Evolutionary conservation across 1,140 invertebrate species (phyloP).

Genomic region (Argopecten irradians): DNA sequence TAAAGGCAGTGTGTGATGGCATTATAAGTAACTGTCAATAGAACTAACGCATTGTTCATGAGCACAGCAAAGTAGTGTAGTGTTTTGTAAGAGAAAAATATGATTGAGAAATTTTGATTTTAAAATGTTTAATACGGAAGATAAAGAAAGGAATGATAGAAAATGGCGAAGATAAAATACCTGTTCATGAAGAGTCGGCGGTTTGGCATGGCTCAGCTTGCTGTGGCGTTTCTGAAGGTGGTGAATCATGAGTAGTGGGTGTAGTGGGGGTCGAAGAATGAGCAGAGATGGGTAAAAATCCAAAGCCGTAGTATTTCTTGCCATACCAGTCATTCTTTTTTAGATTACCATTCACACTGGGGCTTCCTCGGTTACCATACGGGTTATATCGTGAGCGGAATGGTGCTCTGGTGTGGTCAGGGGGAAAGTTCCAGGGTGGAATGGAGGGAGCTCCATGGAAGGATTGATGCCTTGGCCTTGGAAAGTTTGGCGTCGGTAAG

Average conservation of each 20-base stretch:
- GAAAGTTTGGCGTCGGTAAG: background rate
- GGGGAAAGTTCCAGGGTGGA: background rate
- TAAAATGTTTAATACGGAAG: no score
- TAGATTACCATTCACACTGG: background rate
- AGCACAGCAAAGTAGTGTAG: no score
- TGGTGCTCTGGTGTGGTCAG: background rate
- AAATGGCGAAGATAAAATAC: background rate
- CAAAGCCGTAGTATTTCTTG: background rate
- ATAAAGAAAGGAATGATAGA: background rate
- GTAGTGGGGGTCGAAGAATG: background rate
- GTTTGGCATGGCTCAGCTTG: background rate
- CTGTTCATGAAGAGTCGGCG: background rate
- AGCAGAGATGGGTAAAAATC: background rate
- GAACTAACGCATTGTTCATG: no score
- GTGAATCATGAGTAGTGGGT: background rate
- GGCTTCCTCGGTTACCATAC: background rate
- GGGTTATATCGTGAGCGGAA: background rate
- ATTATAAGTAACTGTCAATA: no score
- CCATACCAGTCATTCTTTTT: background rate
- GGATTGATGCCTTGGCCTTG: background rate
- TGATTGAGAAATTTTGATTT: no score
- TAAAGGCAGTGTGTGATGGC: no score
- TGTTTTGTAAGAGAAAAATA: no score
- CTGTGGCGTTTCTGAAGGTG: background rate
- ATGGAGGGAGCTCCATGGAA: background rate